phyloP scores from a whole-genome alignment of 2,888 invertebrate species.

The Acrobasis consociella region DNA sequence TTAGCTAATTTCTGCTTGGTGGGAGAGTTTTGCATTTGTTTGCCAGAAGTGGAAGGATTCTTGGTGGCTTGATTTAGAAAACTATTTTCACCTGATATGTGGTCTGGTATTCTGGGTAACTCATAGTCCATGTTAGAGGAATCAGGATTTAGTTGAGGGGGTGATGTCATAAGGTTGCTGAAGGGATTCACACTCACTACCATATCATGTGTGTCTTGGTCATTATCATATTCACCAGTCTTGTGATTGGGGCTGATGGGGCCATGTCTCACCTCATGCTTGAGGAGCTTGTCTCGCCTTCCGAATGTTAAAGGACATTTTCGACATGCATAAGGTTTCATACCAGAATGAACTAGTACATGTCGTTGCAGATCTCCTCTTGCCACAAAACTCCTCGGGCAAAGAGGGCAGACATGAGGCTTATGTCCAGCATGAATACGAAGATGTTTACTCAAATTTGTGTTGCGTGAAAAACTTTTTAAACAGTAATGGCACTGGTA shows the following conservation, averaged over 20 bases:
- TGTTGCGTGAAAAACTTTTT: constrained; percentile 89
- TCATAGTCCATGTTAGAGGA: constrained; percentile 64
- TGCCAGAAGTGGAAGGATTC: constrained; percentile 53
- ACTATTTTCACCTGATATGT: constrained; percentile 75
- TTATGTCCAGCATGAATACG: constrained; percentile 88
- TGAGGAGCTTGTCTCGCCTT: constrained; percentile 85
- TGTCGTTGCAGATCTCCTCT: constrained; percentile 86
- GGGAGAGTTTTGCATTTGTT: constrained; percentile 56
- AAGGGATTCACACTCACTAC: constrained; percentile 85
- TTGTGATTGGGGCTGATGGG: constrained; percentile 58
- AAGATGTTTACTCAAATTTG: constrained; percentile 89
- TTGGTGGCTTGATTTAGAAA: constrained; percentile 69
- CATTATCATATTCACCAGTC: constrained; percentile 52
- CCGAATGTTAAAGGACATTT: constrained; percentile 87
- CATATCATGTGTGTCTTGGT: constrained; percentile 77
- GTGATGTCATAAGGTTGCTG: constrained; percentile 73
- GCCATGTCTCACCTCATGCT: constrained; percentile 86
- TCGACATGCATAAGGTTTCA: constrained; percentile 85
- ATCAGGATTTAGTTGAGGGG: constrained; percentile 54
- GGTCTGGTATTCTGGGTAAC: constrained; percentile 77
- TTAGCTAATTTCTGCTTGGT: constrained; percentile 58
- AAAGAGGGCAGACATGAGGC: constrained; percentile 87
- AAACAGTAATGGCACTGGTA: constrained; percentile 88
- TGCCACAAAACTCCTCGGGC: constrained; percentile 88
- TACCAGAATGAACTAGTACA: constrained; percentile 85